Conservation (phyloP, 2,888 invertebrate species). For the Oxystoma pomonae region DNA sequence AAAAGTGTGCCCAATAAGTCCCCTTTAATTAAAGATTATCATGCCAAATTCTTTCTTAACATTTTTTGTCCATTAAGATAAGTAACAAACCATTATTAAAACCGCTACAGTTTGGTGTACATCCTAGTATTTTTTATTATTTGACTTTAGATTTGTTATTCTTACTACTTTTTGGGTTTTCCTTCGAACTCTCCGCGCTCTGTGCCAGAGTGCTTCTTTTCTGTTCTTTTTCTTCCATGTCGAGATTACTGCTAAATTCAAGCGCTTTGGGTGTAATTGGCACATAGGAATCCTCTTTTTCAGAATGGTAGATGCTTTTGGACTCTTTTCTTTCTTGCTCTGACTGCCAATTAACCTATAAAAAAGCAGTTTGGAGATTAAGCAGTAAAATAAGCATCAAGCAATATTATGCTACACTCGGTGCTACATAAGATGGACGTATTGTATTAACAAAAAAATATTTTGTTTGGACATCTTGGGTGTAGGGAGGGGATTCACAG, state of each 20-base stretch:
- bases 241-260: slow-evolving; percentile 7
- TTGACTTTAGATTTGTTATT: not conserved
- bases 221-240: not conserved
- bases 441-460: no score
- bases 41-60: no score
- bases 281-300: slow-evolving; percentile 44
- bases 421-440: no score
- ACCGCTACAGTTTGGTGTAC: no score
- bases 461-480: no score
- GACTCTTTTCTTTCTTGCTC: slow-evolving; percentile 64
- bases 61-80: no score
- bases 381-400: not conserved
- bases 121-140: no score
- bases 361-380: slow-evolving; percentile 20
- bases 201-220: not conserved
- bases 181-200: not conserved
- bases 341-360: slow-evolving; percentile 68
- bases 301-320: slow-evolving; percentile 47
- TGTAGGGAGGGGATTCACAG: no score
- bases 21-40: no score
- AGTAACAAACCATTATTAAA: no score
- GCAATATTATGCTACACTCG: no score
- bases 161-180: not conserved
- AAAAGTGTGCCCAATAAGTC: no score
- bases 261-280: slow-evolving; percentile 32